Evolutionary conservation across 2,797 vertebrate genomes (phyloP).

Genomic region (Leuciscus waleckii): DNA sequence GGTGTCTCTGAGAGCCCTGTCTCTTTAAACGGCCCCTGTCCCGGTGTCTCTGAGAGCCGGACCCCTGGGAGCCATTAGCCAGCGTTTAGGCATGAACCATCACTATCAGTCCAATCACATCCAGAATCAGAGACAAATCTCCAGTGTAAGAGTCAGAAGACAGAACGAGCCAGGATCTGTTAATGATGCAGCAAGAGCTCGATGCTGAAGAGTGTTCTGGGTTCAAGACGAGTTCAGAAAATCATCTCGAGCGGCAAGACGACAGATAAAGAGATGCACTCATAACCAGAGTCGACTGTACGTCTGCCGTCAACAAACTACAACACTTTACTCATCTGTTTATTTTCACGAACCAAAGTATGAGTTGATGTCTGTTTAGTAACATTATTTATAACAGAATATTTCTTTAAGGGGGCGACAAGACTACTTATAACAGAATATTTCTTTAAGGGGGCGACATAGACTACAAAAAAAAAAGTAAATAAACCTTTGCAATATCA

Average conservation of each 20-base stretch:
- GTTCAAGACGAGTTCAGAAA: background rate
- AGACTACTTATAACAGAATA: background rate
- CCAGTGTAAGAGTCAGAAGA: background rate
- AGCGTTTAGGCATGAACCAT: conserved; percentile 4
- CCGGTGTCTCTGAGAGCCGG: background rate
- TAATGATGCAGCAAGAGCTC: background rate
- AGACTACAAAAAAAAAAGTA: background rate
- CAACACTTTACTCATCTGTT: background rate
- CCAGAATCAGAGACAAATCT: background rate
- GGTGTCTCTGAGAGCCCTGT: background rate
- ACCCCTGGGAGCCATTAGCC: conserved; percentile 6
- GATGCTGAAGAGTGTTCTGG: background rate
- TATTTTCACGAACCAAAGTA: background rate
- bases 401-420: background rate
- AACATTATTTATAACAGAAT: background rate
- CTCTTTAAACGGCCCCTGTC: too few species aligned
- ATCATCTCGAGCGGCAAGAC: background rate
- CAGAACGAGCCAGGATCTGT: background rate
- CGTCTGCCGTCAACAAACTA: background rate
- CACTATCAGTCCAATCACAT: conserved; percentile 17
- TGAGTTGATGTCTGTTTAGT: background rate
- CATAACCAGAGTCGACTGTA: background rate
- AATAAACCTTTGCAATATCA: background rate
- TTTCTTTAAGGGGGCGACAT: background rate
- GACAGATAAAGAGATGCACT: background rate